Evolutionary conservation across 1,140 invertebrate species (phyloP), one percentile per base, ranked within the genome.

Genomic region (Drosophila suzukii): DNA sequence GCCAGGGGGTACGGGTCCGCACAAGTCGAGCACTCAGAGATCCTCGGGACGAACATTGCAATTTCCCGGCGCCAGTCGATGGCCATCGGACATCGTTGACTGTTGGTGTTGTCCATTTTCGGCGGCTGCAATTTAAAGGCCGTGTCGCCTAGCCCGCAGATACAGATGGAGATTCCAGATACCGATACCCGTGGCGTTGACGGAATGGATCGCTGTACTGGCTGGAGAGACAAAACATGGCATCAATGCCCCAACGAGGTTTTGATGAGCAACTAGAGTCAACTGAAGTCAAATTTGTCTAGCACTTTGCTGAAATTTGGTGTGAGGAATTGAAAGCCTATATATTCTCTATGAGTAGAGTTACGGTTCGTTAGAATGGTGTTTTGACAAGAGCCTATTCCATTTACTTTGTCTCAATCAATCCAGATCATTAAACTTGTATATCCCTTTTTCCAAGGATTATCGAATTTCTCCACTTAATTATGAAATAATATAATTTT

Each of bases 31-130:
- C 43, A 17, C 15, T 34, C 15, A 8, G n/a, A 36, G 30, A 51
- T 53, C 32, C 44, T 51, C 36, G 63, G 63, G 34, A 32, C 44
- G 50, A 65, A 66, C 63, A 65, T 39, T 50, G 63, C 60, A 66
- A 66, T 66, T 63, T 62, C 34, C 32, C 43, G 27, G 43, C 43
- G 63, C 34, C 62, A 46, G 30, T 32, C 30, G 38, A 60, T 63
- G 58, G 30, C 34, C 27, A 27, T 5, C 43, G 62, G 62, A 66
- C 63, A 32, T 50, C 43, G 34, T 39, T 66, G 63, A 65, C 30
- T 66, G 34, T 38, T 66, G 59, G 24, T 66, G 43, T 36, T 17
- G 60, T 32, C 60, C 65, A 66, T 47, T 66, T 67, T 67, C 34
- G 63, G 59, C 10, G 34, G 17, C 63, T 32, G 44, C 34, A 50